Conservation (phyloP, 2,797 vertebrate genomes). For the Tenualosa thibaudeaui region DNA sequence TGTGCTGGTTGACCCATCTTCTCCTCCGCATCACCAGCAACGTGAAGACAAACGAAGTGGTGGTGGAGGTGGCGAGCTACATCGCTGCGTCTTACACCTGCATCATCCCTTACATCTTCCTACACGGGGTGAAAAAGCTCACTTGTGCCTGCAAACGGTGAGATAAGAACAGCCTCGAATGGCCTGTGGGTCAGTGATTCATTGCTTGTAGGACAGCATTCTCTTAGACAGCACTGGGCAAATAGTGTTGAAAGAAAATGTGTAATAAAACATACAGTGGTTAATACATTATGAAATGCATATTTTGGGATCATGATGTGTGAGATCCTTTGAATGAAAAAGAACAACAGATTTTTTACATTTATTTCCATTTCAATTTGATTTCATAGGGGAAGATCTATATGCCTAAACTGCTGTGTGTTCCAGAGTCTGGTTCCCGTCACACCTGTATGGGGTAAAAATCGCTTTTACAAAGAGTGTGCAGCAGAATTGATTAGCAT, state of each 20-base stretch:
- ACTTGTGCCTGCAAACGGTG: constrained; percentile 60
- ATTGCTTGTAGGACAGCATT: neutral
- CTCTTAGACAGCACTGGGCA: neutral
- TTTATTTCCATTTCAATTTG: neutral
- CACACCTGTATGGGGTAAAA: neutral
- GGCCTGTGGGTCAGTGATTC: neutral
- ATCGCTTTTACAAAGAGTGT: neutral
- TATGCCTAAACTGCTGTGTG: neutral
- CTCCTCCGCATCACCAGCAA: constrained; percentile 69
- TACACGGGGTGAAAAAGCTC: constrained; percentile 75
- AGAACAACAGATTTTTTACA: neutral
- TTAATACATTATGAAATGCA: neutral
- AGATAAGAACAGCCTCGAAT: constrained; percentile 12
- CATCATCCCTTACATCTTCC: constrained; percentile 78
- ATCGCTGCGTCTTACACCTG: constrained; percentile 74
- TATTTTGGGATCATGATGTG: neutral
- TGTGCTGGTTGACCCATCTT: constrained; percentile 78
- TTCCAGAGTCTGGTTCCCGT: neutral
- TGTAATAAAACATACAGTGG: neutral
- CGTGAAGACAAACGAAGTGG: constrained; percentile 55
- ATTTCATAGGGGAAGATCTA: neutral
- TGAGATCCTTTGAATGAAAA: neutral
- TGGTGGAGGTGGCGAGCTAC: constrained; percentile 71
- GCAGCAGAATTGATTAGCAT: neutral
- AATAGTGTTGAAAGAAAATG: neutral